Base-by-base conservation (phyloP, 2,888 invertebrate species). In the Pterostichus madidus region DNA sequence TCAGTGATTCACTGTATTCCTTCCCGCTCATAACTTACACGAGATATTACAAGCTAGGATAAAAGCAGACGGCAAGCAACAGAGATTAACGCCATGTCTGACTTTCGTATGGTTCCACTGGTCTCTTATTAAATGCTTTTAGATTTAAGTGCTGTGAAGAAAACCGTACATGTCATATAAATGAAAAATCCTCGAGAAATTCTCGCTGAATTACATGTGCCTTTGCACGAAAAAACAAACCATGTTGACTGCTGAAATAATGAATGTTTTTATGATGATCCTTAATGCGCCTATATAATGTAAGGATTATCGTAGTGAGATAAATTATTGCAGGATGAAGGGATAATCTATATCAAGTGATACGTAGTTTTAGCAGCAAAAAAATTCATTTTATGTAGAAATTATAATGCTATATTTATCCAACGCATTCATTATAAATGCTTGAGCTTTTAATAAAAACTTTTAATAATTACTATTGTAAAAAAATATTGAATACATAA, bases 71-170 rank as follows among this genome's bases (percentile, higher is more conserved):
- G 17, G 32, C 61, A 61, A 61, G 15, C 17, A 10, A 32, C 10
- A 61, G n/a, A 39, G 68, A 68, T 68, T 68, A 68, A 39, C 68
- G 68, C 17, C 17, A n/a, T 13, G 24, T 10, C 32, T 61, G 61
- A 61, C 61, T 68, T 68, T 39, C 39, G 11, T 39, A 44, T 39
- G 13, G 4, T 24, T 59, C 59, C 24, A 15, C 15, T 59, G 15
- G 17, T 8, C 68, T 68, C 4, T 35, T 68, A 68, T 68, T 68
- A 68, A 68, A 68, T 39, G 35, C 68, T 68, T 68, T 39, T 44
- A 68, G 68, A 68, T 68, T 44, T 68, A 68, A 68, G 68, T 44
- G 68, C 68, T 68, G 68, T 39, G 44, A 13, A 68, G 13, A 39
- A 68, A 68, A 39, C 39, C 68, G 39, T 68, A 68, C 8, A 59